Conservation (phyloP, 2,113 vertebrate genomes). For the Microtus richardsoni region DNA sequence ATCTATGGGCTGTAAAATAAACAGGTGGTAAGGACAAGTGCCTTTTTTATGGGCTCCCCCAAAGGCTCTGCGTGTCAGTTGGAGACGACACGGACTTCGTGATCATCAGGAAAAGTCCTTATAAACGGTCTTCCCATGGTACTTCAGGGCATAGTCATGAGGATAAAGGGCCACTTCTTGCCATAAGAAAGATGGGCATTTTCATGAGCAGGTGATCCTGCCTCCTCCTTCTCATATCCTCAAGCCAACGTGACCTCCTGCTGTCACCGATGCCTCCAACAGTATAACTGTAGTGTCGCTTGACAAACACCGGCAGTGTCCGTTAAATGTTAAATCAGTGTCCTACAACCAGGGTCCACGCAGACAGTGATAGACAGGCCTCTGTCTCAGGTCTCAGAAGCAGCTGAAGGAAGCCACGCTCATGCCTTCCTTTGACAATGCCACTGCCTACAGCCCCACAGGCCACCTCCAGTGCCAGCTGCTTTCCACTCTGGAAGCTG, state of each 20-base stretch:
- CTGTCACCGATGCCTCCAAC: fast-evolving
- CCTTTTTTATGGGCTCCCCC: background rate
- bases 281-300: background rate
- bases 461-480: background rate
- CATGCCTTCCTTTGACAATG: background rate
- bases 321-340: background rate
- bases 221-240: background rate
- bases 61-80: fast-evolving
- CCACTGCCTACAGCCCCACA: background rate
- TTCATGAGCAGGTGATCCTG: background rate
- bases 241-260: fast-evolving
- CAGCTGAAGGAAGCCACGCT: background rate
- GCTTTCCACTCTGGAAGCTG: too few relatives aligned
- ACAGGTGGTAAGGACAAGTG: background rate
- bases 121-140: background rate
- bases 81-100: fast-evolving
- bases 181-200: fast-evolving
- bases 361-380: background rate
- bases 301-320: background rate
- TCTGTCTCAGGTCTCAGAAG: background rate
- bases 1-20: background rate
- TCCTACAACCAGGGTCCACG: background rate
- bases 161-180: fast-evolving
- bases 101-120: background rate
- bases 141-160: too few relatives aligned